These are phyloP conservation scores for Thamnophis elegans DNA, from an alignment of 2,797 vertebrate species.

Conservation along the genomic window DNA sequence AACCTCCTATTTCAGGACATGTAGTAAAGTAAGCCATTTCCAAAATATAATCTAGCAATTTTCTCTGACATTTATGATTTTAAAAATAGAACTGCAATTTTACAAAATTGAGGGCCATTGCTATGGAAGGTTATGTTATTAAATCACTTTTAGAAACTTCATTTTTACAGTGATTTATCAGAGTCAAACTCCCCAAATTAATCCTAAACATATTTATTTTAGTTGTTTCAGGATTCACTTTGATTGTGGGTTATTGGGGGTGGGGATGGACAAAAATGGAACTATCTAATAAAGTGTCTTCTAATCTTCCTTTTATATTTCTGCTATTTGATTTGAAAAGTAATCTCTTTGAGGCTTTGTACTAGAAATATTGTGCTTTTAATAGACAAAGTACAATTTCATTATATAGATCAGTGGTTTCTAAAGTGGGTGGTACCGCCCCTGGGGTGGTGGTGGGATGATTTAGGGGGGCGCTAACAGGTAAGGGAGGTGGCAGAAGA, in stretches of 20 bases:
- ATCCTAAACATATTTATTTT: not conserved
- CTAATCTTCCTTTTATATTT: not conserved
- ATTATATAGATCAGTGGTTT: not conserved
- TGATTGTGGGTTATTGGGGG: no score
- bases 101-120: not conserved
- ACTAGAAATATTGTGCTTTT: not conserved
- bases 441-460: no score
- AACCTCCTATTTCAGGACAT: not conserved
- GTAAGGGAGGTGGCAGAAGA: no score
- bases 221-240: not conserved
- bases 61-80: not conserved
- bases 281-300: not conserved
- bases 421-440: no score
- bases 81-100: not conserved
- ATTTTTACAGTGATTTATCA: no score
- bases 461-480: no score
- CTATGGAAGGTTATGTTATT: no score
- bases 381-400: not conserved
- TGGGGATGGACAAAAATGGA: not conserved
- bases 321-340: not conserved
- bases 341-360: not conserved
- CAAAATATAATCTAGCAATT: not conserved
- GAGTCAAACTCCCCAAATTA: not conserved
- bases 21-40: not conserved
- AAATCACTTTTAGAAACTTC: not conserved